Evolutionary conservation across 2,888 invertebrate genomes (phyloP), one percentile per base, ranked within the genome.

Genomic region (Seira sanloemensis): DNA sequence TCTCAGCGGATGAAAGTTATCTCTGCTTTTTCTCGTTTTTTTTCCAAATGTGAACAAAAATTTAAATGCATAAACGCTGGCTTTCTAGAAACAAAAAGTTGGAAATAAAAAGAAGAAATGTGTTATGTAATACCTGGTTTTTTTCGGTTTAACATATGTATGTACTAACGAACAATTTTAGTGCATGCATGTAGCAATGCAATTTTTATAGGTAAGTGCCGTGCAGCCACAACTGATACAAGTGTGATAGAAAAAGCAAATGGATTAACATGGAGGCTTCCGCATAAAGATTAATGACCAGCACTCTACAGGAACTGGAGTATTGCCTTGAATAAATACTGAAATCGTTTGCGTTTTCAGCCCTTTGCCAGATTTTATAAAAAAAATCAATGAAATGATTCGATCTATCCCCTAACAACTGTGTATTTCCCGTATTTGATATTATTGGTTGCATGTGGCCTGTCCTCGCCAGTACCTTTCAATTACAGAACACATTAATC

Each of bases 241-340:
- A 62, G 62, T 21, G 21, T 23, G 19, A 62, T 62, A 62, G 19
- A 62, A 62, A 19, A 62, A 23, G 74, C 27, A 18, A 65, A 65
- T 77, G 23, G 54, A 77, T 77, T 77, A 75, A 66, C 66, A 66
- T 24, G 23, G 65, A 65, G 25, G 27, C 65, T 66, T 75, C 62
- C 62, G 37, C 27, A 66, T 25, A 25, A 77, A 77, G 77, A 77
- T 77, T 77, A 77, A 77, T 77, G 77, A 77, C 77, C 77, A 68
- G 46, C 50, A 37, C 68, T 77, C 77, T 68, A 77, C 77, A 68
- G 66, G 54, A 54, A 37, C 77, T 37, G 54, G 54, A 77, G 67
- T 50, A 46, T 77, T 77, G 54, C 50, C 68, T 77, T 18, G 62
- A 74, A 72, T 72, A 54, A 71, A 54, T 58, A 54, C 24, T n/a